Conservation (phyloP, 2,113 vertebrate genomes). For the Prietella phreatophila region DNA sequence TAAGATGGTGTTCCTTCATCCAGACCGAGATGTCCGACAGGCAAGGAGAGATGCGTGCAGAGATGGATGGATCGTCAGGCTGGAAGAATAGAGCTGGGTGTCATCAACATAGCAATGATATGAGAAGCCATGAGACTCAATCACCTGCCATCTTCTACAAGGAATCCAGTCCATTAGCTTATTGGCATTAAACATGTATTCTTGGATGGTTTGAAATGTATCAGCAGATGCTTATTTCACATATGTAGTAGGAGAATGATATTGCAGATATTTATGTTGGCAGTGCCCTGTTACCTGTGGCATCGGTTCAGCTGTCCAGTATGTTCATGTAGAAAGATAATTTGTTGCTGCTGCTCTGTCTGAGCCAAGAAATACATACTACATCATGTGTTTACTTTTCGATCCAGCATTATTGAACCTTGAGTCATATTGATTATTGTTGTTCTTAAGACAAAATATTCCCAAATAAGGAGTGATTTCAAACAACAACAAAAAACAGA, state of each 20-base stretch:
- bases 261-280: background rate
- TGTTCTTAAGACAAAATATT: constrained; percentile 1
- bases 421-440: constrained; percentile 3
- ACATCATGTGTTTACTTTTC: background rate
- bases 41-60: too few relatives aligned
- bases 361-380: background rate
- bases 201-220: background rate
- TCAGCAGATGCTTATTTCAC: background rate
- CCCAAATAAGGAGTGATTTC: background rate
- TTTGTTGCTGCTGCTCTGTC: constrained; percentile 1
- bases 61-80: too few relatives aligned
- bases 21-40: too few relatives aligned
- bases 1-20: too few relatives aligned
- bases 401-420: background rate
- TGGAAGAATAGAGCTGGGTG: too few relatives aligned
- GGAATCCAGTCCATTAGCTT: background rate
- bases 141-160: too few relatives aligned
- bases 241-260: background rate
- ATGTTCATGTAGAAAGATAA: constrained; percentile 5
- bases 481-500: background rate
- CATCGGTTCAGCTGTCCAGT: background rate
- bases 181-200: background rate
- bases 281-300: background rate
- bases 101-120: too few relatives aligned
- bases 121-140: too few relatives aligned